These are phyloP conservation scores for Stenolophus ochropezus DNA, from an alignment of 2,888 invertebrate genomes.

Conservation along the genomic window DNA sequence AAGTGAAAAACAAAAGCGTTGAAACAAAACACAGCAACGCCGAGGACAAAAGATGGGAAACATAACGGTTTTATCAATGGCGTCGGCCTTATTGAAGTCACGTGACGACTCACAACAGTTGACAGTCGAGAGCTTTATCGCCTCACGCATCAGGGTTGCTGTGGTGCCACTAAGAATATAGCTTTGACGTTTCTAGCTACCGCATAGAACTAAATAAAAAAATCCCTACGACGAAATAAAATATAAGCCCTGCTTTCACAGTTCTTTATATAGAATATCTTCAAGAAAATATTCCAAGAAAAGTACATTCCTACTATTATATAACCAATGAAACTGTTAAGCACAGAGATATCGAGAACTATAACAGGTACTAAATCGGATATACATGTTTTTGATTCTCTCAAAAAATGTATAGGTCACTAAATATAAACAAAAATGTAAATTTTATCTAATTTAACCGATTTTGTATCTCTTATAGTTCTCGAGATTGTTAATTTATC, in stretches of 20 bases:
- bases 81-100: slow-evolving; percentile 20
- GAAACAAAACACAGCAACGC: slow-evolving; percentile 8
- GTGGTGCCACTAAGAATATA: slow-evolving; percentile 29
- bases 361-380: too few species aligned
- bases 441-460: too few species aligned
- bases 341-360: too few species aligned
- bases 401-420: too few species aligned
- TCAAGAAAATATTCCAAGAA: not conserved
- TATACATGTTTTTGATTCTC: too few species aligned
- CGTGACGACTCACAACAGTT: slow-evolving; percentile 3
- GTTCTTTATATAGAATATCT: not conserved
- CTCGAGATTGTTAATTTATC: too few species aligned
- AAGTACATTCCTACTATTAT: not conserved
- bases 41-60: slow-evolving; percentile 25
- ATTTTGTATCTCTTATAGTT: too few species aligned
- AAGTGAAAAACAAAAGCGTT: slow-evolving; percentile 20
- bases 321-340: too few species aligned
- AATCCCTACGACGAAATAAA: not conserved
- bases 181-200: slow-evolving; percentile 4
- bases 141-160: slow-evolving; percentile 3
- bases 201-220: not conserved
- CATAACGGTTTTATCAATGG: slow-evolving; percentile 22
- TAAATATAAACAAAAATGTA: too few species aligned
- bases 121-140: slow-evolving; percentile 39
- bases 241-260: not conserved